A percentile compares a stretch with the other conserved stretches of the same genome.
Conservation (phyloP, 2,113 vertebrate genomes). For the Alouatta palliata region DNA sequence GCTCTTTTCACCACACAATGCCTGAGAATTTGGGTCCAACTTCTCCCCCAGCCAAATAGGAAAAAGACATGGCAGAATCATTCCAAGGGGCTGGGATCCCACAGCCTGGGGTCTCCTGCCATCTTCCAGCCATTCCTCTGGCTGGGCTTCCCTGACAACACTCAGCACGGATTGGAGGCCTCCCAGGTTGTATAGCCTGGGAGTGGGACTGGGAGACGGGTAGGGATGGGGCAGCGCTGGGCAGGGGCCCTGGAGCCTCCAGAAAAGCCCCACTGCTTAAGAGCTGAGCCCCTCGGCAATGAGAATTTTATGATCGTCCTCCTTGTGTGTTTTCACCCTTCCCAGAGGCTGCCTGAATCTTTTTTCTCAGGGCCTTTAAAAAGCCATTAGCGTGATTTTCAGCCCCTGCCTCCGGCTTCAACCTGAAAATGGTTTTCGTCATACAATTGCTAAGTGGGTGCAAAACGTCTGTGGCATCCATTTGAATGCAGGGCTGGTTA, state of each 20-base stretch:
- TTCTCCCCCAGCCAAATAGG: not conserved
- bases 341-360: not conserved
- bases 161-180: not conserved
- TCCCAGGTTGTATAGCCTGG: not conserved
- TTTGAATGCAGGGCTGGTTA: fast-evolving
- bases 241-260: too few relatives aligned
- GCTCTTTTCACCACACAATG: not conserved
- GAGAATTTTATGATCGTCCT: not conserved
- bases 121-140: not conserved
- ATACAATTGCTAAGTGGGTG: not conserved
- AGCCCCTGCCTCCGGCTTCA: not conserved
- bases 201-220: not conserved
- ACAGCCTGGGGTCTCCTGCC: not conserved
- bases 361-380: constrained; percentile 33
- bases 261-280: not conserved
- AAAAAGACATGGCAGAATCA: fast-evolving
- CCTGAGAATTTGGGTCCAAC: not conserved
- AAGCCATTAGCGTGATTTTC: not conserved
- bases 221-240: fast-evolving
- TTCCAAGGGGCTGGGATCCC: not conserved
- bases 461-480: not conserved
- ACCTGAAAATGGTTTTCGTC: not conserved
- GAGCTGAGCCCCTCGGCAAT: not conserved
- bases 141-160: not conserved
- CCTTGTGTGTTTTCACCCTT: not conserved